Conservation (phyloP, 2,113 vertebrate genomes). For the Psophia crepitans region DNA sequence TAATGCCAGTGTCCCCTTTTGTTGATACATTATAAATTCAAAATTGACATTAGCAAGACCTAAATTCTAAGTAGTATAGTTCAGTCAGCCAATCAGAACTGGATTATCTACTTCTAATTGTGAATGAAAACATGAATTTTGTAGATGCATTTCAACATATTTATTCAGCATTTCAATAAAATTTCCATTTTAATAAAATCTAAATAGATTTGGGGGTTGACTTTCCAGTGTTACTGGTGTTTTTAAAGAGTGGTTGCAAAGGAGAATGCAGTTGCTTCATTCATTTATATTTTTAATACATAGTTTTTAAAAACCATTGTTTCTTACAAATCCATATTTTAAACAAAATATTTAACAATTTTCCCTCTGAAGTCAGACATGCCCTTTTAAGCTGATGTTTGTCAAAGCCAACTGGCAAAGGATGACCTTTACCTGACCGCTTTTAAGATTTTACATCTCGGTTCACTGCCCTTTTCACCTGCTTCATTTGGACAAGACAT, state of each 20-base stretch:
- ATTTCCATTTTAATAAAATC: neutral
- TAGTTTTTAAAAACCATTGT: neutral
- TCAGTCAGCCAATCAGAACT: constrained; percentile 4
- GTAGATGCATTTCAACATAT: constrained; percentile 3
- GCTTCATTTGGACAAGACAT: constrained; percentile 48
- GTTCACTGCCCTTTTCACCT: constrained; percentile 65
- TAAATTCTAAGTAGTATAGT: neutral
- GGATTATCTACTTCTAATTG: constrained; percentile 18
- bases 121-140: constrained; percentile 19
- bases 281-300: constrained; percentile 8
- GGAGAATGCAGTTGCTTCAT: constrained; percentile 11
- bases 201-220: neutral
- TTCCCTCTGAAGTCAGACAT: constrained; percentile 54
- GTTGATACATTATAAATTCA: neutral
- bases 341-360: constrained; percentile 37
- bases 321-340: constrained; percentile 41
- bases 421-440: constrained; percentile 66
- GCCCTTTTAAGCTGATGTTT: constrained; percentile 68
- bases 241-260: constrained; percentile 7
- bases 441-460: constrained; percentile 64
- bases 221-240: constrained; percentile 22
- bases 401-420: constrained; percentile 68
- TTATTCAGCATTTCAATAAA: neutral
- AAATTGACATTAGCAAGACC: neutral
- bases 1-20: neutral